Evolutionary conservation across 2,888 invertebrate species (phyloP).

Genomic region (Agonopterix arenella): DNA sequence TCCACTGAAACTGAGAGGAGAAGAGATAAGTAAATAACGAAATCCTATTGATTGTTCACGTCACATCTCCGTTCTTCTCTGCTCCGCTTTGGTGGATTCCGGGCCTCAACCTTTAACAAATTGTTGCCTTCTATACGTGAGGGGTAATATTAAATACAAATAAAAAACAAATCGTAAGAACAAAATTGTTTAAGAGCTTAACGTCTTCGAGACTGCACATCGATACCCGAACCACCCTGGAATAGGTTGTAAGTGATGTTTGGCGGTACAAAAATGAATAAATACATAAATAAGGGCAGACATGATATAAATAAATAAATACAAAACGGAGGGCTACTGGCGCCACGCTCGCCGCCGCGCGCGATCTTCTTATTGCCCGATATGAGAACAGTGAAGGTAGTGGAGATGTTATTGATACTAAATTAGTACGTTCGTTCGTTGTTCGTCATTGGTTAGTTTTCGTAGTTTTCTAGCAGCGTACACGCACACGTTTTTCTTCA

Average conservation of each 20-base stretch:
- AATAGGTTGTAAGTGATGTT: constrained; percentile 19
- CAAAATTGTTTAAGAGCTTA: neutral
- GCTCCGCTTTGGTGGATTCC: no score
- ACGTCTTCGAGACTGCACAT: neutral
- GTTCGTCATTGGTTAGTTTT: no score
- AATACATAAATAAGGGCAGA: constrained; percentile 67
- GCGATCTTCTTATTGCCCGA: constrained; percentile 62
- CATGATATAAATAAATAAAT: constrained; percentile 71
- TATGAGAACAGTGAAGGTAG: constrained; percentile 31
- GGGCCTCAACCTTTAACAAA: no score
- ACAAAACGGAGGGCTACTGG: constrained; percentile 69
- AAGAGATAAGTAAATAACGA: no score
- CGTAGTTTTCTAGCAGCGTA: no score
- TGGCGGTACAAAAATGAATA: constrained; percentile 51
- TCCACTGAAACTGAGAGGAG: no score
- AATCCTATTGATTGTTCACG: no score
- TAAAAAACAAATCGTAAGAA: no score
- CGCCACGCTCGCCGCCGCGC: constrained; percentile 63
- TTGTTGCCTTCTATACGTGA: no score
- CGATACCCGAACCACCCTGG: neutral
- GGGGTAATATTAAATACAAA: no score
- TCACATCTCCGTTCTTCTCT: no score
- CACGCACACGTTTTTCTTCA: no score
- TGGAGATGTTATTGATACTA: constrained; percentile 26
- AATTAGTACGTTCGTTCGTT: neutral